Base-by-base conservation (phyloP, 2,888 invertebrate genomes). In the Apoda limacodes region DNA sequence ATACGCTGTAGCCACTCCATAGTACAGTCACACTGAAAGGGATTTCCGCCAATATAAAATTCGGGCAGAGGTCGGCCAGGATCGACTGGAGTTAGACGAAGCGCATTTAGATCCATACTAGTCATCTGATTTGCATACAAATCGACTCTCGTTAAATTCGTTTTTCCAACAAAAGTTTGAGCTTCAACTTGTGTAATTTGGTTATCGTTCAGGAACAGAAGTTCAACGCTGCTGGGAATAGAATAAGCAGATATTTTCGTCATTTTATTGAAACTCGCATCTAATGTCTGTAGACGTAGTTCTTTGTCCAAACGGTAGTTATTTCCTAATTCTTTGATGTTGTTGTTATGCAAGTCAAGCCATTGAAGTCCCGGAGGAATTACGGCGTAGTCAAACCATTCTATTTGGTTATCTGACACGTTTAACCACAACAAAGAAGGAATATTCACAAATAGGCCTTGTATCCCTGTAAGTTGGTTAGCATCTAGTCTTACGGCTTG, bases 1-100 rank as follows among this genome's bases (percentile, higher is more conserved):
- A 95, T 92, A 51, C 93, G 84, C 64, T 95, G 94, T 54, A 96
- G 74, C 96, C 96, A 97, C 62, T 95, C 95, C 87, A 95, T 94
- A 48, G 92, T 93, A 82, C 96, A 97, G 66, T 95, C 93, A 61
- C 96, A 97, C 53, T 92, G 89, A 62, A 95, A 93, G 21, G 95
- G 96, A 82, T 97, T 97, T 30, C 93, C 93, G 21, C 93, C 94
- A 41, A 96, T 92, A 69, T 93, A 94, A 78, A 96, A 94, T 74
- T 94, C 92, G 9, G 95, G 94, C 45, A 93, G 76, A 31, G 88
- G 82, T 36, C 88, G 84, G 40, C 88, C 87, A 35, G 87, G 86
- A 53, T 90, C 88, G 37, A 93, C 89, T 32, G 90, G 90, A 45
- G 90, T 87, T 50, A 95, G 83, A 45, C 92, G 85, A 43, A 95